Percentiles rank a stretch among this genome's conserved stretches.
Evolutionary conservation across 2,113 vertebrate genomes (phyloP).

Genomic region (Cyanoderma ruficeps): DNA sequence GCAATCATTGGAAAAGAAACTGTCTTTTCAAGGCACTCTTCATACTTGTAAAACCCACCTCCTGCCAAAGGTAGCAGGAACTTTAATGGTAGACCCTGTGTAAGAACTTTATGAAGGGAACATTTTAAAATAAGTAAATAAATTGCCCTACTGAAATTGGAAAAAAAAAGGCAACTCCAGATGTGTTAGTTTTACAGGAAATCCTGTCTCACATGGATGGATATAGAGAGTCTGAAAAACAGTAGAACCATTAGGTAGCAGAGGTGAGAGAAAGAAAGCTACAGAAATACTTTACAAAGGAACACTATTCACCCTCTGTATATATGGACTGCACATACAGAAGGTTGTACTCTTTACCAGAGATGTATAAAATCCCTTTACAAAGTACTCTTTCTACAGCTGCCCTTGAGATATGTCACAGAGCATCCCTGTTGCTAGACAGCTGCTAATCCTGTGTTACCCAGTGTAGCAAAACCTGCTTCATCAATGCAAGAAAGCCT

Average conservation of each 20-base stretch:
- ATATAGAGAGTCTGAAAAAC: constrained; percentile 22
- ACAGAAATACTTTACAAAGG: constrained; percentile 43
- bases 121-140: constrained; percentile 46
- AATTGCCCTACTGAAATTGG: not conserved
- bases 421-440: constrained; percentile 48
- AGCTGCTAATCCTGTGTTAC: constrained; percentile 3
- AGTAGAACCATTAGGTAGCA: constrained; percentile 38
- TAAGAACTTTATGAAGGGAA: not conserved
- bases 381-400: constrained; percentile 50
- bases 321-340: not conserved
- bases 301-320: constrained; percentile 32
- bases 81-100: not conserved
- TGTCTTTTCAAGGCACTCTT: not conserved
- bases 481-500: not conserved
- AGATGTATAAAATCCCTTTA: constrained; percentile 17
- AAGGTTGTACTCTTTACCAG: not conserved
- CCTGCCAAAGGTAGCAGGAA: constrained; percentile 21
- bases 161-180: not conserved
- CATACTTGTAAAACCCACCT: not conserved
- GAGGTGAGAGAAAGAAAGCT: constrained; percentile 33
- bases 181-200: constrained; percentile 57
- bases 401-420: constrained; percentile 41
- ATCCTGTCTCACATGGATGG: constrained; percentile 57
- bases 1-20: not conserved
- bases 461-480: not conserved